Evolutionary conservation across 2,888 invertebrate genomes (phyloP).

Genomic region (Macaria liturata): DNA sequence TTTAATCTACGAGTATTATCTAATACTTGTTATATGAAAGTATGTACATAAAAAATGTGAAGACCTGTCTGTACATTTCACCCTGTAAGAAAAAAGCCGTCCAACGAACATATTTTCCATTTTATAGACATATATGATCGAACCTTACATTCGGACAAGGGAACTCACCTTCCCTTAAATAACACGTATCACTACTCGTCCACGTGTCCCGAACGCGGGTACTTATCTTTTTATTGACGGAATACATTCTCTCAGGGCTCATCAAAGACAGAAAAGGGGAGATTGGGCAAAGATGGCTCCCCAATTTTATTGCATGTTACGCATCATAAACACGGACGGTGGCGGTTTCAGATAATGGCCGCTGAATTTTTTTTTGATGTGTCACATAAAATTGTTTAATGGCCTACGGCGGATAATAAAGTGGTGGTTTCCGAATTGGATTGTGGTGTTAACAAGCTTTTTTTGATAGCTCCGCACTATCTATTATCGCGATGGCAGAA

Average conservation of each 20-base stretch:
- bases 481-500: too few species aligned
- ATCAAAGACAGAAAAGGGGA: conserved; percentile 66
- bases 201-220: conserved; percentile 54
- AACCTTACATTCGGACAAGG: too few species aligned
- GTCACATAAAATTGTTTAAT: conserved; percentile 66
- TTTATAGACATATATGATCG: too few species aligned
- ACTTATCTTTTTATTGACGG: conserved; percentile 60
- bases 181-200: conserved; percentile 1
- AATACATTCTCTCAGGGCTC: conserved; percentile 74
- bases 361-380: conserved; percentile 62
- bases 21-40: too few species aligned
- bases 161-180: too few species aligned
- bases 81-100: too few species aligned
- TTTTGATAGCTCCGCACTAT: conserved; percentile 9
- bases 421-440: conserved; percentile 32
- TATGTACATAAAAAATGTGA: too few species aligned
- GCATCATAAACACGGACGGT: conserved; percentile 72
- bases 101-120: too few species aligned
- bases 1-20: too few species aligned
- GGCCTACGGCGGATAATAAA: conserved; percentile 47
- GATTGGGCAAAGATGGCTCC: conserved; percentile 75
- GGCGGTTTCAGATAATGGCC: conserved; percentile 67
- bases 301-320: conserved; percentile 80
- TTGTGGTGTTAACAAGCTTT: conserved; percentile 21
- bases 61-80: too few species aligned